Evolutionary conservation across 2,888 invertebrate genomes (phyloP), one percentile per base, ranked within the genome.

Genomic region (Pimpla rufipes): DNA sequence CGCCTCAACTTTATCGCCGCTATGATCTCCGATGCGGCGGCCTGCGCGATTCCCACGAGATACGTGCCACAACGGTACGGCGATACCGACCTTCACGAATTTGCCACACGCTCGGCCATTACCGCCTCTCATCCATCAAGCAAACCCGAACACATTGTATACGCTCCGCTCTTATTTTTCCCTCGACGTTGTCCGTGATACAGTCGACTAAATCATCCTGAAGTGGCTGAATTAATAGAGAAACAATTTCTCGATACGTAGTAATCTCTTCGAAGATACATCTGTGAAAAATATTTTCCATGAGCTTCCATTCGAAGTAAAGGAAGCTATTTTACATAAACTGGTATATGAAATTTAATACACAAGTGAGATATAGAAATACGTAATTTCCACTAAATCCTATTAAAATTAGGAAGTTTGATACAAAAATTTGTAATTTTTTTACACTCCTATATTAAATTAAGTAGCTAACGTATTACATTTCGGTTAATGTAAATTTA

Each of bases 81-180:
- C 45, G 35, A 37, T 57, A 21, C 45, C n/a, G 47, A 37, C 37
- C 57, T 42, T 71, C 8, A 6, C 29, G 23, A 52, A 78, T 42
- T 64, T 62, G 52, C 40, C 52, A 64, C 64, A 42, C 52, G 23
- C 62, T 16, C 42, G 10, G 75, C 86, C 87, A 88, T 89, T 88
- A 89, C 88, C 87, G 83, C 88, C 88, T 87, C 87, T 80, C 87
- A 88, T 88, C 89, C 85, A 89, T 89, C 89, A 88, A 70, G 23
- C 45, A 64, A 11, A 18, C 29, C 50, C 45, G 18, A 70, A 68
- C 29, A 35, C 16, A 68, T 13, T 50, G n/a, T 37, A 29, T 29
- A n/a, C 29, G 35, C 37, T 18, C 35, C 35, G 13, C 11, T 18
- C 50, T 10, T 7, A n/a, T 50, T 50, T 11, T 50, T 52, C 11